Evolutionary conservation across 1,140 invertebrate species (phyloP), one percentile per base, ranked within the genome.

Genomic region (Babylonia areolata): DNA sequence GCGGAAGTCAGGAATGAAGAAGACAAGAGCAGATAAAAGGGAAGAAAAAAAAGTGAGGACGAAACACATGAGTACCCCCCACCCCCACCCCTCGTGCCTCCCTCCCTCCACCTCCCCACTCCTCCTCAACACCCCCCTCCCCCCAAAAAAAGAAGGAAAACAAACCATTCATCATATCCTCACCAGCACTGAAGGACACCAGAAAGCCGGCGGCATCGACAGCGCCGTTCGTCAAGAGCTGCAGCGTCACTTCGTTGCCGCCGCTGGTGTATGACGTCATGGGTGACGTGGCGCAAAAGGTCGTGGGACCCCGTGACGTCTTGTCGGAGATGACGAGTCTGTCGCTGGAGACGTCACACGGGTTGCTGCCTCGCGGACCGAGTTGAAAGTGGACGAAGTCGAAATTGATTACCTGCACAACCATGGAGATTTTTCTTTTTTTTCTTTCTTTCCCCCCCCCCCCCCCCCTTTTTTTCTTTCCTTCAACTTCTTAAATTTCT

Each of bases 331-430:
- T 87, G 37, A 89, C n/a, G 17, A 91, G 86, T 42, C 87, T 78
- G 71, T 93, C 92, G 69, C 86, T 90, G 31, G 40, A 73, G 3
- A 35, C 28, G 58, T 86, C 86, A 84, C 92, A 93, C 2, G 89
- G 88, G 33, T 90, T 87, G 9, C 81, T 71, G 58, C 20, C 28
- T 0, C 79, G 42, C 0, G 73, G 85, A 23, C 92, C 92, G 17
- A 93, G 89, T 64, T 92, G 87, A 51, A 93, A 89, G 64, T 93
- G 91, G 46, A 89, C 86, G 40, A 93, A 88, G n/a, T 87, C 87
- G 54, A 92, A 87, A 15, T 81, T 87, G 28, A 93, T 88, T 1
- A 93, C 89, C 92, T 93, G 86, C 31, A 84, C 46, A 51, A 51
- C 17, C 17, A 51, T 17, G 17, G 28, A 64, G 20, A 23, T 64